phyloP scores from a whole-genome alignment of 2,888 invertebrate species.

The Apantesis nais region DNA sequence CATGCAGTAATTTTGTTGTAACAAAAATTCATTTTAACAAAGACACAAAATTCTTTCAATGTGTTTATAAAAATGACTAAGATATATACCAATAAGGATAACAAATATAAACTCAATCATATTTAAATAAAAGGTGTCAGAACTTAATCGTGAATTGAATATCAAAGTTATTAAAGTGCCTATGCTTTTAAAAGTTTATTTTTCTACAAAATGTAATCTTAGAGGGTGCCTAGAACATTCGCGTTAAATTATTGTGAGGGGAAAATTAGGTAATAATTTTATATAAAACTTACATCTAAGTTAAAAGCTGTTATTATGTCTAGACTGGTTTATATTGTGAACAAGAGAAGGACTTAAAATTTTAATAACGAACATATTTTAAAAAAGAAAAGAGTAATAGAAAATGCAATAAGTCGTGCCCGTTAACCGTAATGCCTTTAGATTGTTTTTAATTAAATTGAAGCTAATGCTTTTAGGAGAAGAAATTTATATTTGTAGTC shows the following conservation, averaged over 20 bases:
- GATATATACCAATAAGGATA: not conserved
- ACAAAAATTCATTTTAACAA: too few relatives aligned
- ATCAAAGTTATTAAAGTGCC: not conserved
- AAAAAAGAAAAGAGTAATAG: not conserved
- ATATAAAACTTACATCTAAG: conserved; percentile 5
- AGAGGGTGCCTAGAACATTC: not conserved
- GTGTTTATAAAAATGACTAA: not conserved
- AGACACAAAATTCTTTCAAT: not conserved
- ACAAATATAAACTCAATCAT: not conserved
- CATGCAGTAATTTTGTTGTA: too few relatives aligned
- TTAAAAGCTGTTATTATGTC: conserved; percentile 33
- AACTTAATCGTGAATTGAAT: not conserved
- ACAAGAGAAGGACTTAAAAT: conserved; percentile 21
- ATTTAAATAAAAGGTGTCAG: not conserved
- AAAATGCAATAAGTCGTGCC: not conserved
- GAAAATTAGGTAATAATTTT: conserved; percentile 5
- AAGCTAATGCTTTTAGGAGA: not conserved
- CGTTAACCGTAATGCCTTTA: not conserved
- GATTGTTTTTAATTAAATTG: not conserved
- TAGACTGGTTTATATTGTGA: conserved; percentile 36
- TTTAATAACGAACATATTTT: conserved; percentile 32
- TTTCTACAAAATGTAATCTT: not conserved
- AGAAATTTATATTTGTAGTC: not conserved
- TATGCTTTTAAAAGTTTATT: not conserved
- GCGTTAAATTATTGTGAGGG: not conserved